These are phyloP conservation scores for Bruchidius siliquastri DNA, from an alignment of 2,888 invertebrate species.

Conservation along the genomic window DNA sequence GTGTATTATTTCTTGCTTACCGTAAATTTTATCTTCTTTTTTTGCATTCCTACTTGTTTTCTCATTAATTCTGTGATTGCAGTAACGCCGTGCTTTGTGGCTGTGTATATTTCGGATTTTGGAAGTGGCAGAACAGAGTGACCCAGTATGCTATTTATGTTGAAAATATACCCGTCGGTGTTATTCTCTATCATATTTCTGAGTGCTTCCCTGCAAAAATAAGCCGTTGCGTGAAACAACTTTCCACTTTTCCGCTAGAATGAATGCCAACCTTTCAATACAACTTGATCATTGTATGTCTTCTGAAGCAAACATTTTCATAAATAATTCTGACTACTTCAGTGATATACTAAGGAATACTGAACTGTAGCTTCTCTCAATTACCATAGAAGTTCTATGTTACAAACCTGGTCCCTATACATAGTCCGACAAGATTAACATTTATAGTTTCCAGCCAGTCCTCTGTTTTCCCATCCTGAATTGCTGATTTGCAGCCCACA, in stretches of 20 bases:
- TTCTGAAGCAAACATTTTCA: too few relatives aligned
- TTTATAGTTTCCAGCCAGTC: conserved; percentile 19
- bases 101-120: conserved; percentile 19
- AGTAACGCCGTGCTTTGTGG: conserved; percentile 24
- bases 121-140: conserved; percentile 15
- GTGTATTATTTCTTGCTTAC: conserved; percentile 18
- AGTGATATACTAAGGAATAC: too few relatives aligned
- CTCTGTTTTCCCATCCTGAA: conserved; percentile 26
- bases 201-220: conserved; percentile 17
- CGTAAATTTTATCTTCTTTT: conserved; percentile 25
- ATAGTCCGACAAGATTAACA: conserved; percentile 17
- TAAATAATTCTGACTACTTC: too few relatives aligned
- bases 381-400: too few relatives aligned
- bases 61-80: conserved; percentile 24
- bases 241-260: too few relatives aligned
- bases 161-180: conserved; percentile 22
- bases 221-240: too few relatives aligned
- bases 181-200: conserved; percentile 20
- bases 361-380: too few relatives aligned
- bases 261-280: too few relatives aligned
- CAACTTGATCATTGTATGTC: too few relatives aligned
- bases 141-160: conserved; percentile 22
- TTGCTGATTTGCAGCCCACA: conserved; percentile 14
- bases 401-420: conserved; percentile 30
- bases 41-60: conserved; percentile 17